Percentiles rank a stretch among this genome's conserved stretches.
phyloP scores from a whole-genome alignment of 2,113 vertebrate genomes.

The Aptenodytes patagonicus region DNA sequence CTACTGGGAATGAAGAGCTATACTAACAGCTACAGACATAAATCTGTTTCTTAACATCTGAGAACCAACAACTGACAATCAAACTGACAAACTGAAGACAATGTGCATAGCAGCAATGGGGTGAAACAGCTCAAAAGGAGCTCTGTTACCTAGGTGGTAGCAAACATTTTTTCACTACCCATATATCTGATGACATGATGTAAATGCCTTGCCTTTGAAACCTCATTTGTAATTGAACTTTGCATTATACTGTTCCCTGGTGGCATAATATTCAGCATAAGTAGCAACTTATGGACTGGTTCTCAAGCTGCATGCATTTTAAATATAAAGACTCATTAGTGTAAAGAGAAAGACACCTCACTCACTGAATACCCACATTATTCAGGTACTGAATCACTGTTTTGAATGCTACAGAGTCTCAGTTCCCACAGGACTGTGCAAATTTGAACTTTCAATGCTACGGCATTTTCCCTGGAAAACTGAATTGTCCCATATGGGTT shows the following conservation, averaged over 20 bases:
- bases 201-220: neutral
- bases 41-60: neutral
- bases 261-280: neutral
- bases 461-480: neutral
- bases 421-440: neutral
- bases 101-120: neutral
- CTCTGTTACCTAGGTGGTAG: neutral
- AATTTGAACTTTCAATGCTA: neutral
- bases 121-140: neutral
- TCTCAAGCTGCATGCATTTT: neutral
- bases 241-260: neutral
- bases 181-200: neutral
- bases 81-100: neutral
- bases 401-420: neutral
- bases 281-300: neutral
- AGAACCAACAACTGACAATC: neutral
- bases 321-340: neutral
- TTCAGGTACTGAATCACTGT: neutral
- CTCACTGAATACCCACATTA: neutral
- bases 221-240: neutral
- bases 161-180: neutral
- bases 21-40: neutral
- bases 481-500: neutral
- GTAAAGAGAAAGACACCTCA: neutral
- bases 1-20: neutral